These are phyloP conservation scores for Bombylius major DNA, from an alignment of 2,888 invertebrate species.

Conservation along the genomic window DNA sequence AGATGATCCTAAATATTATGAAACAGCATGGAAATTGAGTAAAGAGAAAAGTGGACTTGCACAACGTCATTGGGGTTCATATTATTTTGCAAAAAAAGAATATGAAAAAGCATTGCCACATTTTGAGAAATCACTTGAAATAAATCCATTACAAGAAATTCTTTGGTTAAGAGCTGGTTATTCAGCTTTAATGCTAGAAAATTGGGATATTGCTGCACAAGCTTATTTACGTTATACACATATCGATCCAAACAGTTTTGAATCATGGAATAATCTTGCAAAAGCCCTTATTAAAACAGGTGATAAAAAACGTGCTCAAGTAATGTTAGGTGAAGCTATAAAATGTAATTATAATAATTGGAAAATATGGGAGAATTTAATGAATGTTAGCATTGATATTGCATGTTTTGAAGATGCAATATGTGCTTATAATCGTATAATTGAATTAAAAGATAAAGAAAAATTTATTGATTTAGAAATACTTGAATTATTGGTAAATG, in stretches of 20 bases:
- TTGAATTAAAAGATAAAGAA: constrained; percentile 63
- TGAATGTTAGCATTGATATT: constrained; percentile 77
- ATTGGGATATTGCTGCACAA: constrained; percentile 70
- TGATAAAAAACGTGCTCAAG: constrained; percentile 74
- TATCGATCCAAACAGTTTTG: constrained; percentile 79
- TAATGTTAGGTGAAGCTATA: constrained; percentile 74
- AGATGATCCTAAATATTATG: constrained; percentile 65
- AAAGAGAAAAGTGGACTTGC: constrained; percentile 67
- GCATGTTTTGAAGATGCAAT: constrained; percentile 77
- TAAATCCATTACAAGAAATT: constrained; percentile 78
- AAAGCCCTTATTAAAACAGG: constrained; percentile 82
- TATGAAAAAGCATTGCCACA: constrained; percentile 69
- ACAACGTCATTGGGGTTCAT: constrained; percentile 79
- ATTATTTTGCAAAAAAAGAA: constrained; percentile 58
- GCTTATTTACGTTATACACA: constrained; percentile 79
- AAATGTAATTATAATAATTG: constrained; percentile 89
- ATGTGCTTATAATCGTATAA: constrained; percentile 67
- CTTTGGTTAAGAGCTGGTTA: constrained; percentile 80
- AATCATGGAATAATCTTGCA: constrained; percentile 97
- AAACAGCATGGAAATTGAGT: constrained; percentile 86
- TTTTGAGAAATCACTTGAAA: constrained; percentile 66
- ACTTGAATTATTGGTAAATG: constrained; percentile 55
- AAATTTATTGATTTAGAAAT: constrained; percentile 69
- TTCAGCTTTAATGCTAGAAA: constrained; percentile 62
- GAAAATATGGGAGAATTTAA: constrained; percentile 88